phyloP scores from a whole-genome alignment of 2,797 vertebrate genomes.

The Vireo griseus region DNA sequence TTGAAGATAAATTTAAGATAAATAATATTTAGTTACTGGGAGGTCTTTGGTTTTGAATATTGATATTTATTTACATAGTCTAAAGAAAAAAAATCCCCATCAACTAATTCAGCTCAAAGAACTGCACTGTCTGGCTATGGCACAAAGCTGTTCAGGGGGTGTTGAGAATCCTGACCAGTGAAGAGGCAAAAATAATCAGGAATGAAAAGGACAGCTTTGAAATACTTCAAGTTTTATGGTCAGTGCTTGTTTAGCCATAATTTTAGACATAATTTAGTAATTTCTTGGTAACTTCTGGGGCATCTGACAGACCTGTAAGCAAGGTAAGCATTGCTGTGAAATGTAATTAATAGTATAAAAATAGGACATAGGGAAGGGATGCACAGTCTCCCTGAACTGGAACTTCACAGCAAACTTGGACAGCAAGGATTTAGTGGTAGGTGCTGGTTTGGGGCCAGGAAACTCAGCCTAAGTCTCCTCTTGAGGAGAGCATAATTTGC shows the following conservation, averaged over 20 bases:
- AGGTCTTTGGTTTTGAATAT: constrained; percentile 42
- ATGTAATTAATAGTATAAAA: neutral
- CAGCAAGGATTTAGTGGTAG: neutral
- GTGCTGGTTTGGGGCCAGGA: neutral
- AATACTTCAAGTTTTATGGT: fast-evolving
- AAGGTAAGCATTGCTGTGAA: neutral
- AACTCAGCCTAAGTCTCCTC: neutral
- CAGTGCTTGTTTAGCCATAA: neutral
- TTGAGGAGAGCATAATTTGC: neutral
- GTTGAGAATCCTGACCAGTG: neutral
- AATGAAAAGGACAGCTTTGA: neutral
- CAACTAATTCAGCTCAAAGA: neutral
- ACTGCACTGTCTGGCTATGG: neutral
- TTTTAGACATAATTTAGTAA: neutral
- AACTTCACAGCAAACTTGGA: neutral
- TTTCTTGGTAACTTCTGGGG: neutral
- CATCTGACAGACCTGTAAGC: neutral
- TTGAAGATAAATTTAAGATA: constrained; percentile 27
- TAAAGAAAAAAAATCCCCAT: neutral
- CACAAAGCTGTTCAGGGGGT: neutral
- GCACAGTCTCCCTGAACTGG: neutral
- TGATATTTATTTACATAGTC: constrained; percentile 47
- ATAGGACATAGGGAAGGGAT: neutral
- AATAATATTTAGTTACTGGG: constrained; percentile 37
- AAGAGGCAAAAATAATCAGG: neutral